These are phyloP conservation scores for Eptatretus burgeri DNA, from an alignment of 2,113 vertebrate genomes.

Conservation along the genomic window DNA sequence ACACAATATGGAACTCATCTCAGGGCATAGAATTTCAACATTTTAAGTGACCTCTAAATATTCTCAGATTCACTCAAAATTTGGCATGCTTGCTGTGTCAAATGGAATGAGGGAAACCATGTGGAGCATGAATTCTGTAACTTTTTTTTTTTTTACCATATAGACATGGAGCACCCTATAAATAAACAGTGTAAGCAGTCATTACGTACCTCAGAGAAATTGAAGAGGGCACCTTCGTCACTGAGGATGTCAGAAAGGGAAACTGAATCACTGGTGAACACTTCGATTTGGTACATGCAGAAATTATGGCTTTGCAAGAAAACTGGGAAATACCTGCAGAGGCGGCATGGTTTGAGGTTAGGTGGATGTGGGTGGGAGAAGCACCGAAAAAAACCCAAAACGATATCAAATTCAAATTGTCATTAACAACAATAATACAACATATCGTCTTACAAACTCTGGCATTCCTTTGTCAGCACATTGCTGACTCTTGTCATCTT, in stretches of 20 bases:
- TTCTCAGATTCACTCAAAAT: too few species aligned
- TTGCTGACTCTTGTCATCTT: too few species aligned
- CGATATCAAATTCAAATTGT: background rate
- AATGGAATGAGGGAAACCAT: too few species aligned
- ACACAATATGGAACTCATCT: too few species aligned
- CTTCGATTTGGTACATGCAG: conserved; percentile 99
- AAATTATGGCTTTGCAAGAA: conserved; percentile 90
- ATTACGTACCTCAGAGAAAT: conserved; percentile 78
- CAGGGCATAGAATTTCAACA: too few species aligned
- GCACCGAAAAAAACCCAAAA: background rate
- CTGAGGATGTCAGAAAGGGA: conserved; percentile 93
- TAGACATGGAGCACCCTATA: too few species aligned
- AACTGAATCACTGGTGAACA: conserved; percentile 89
- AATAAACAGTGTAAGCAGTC: too few species aligned
- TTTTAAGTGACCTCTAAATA: too few species aligned
- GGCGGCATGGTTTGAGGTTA: background rate
- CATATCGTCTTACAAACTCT: background rate
- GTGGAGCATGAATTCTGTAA: too few species aligned
- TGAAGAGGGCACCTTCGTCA: conserved; percentile 91
- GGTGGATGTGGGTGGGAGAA: background rate
- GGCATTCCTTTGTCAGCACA: too few species aligned
- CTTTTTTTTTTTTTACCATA: too few species aligned
- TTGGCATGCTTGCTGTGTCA: too few species aligned
- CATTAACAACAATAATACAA: background rate
- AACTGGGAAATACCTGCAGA: conserved; percentile 69